These are phyloP conservation scores for Tricholaema leucomelas DNA, from an alignment of 2,113 vertebrate genomes.

Conservation along the genomic window DNA sequence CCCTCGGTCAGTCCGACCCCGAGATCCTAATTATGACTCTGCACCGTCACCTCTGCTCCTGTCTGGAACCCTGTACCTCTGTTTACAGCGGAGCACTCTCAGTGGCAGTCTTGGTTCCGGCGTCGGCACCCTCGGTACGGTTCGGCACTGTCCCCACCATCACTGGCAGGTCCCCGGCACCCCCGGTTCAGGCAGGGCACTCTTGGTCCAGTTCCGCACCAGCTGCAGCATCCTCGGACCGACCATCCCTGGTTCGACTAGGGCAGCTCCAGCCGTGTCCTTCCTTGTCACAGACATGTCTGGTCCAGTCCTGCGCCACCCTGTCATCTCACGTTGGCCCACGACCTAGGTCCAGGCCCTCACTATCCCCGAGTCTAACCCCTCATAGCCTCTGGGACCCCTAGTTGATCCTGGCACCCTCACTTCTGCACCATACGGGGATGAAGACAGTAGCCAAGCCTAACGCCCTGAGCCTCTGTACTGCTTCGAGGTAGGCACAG, in stretches of 20 bases:
- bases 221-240: background rate
- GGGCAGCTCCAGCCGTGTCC: rapidly evolving
- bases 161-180: background rate
- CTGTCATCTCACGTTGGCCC: background rate
- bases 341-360: background rate
- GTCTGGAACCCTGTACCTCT: background rate
- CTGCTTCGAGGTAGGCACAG: background rate
- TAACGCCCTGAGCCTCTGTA: rapidly evolving
- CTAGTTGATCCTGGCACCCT: background rate
- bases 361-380: background rate
- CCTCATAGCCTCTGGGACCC: background rate
- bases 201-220: background rate
- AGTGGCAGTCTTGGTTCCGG: rapidly evolving
- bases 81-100: background rate
- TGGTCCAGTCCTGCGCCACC: background rate
- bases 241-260: background rate
- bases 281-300: background rate
- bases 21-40: background rate
- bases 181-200: background rate
- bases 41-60: background rate
- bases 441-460: background rate
- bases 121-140: background rate
- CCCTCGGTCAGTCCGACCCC: too few relatives aligned
- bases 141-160: background rate
- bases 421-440: background rate